Evolutionary conservation across 2,797 vertebrate genomes (phyloP).

Genomic region (Urophycis tenuis): DNA sequence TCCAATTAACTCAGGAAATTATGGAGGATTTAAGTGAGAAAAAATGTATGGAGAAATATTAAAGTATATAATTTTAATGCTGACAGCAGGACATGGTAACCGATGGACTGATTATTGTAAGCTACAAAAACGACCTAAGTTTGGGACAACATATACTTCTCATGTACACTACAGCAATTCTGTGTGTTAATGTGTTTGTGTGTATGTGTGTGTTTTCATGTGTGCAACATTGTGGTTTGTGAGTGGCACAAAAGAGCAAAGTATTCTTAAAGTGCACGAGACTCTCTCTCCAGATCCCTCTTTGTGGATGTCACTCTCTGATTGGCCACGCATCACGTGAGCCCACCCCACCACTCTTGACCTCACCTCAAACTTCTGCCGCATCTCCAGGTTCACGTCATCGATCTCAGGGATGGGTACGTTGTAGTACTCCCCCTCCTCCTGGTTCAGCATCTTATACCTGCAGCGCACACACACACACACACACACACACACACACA

Average conservation of each 20-base stretch:
- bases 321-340: neutral
- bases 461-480: slow-evolving; percentile 52
- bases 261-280: neutral
- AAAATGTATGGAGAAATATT: slow-evolving; percentile 1
- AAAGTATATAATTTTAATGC: neutral
- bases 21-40: neutral
- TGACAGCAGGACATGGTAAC: neutral
- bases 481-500: slow-evolving; percentile 4
- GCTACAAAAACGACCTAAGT: neutral
- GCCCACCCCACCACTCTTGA: neutral
- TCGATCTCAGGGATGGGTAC: slow-evolving; percentile 92
- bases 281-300: neutral
- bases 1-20: neutral
- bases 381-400: slow-evolving; percentile 82
- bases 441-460: slow-evolving; percentile 95
- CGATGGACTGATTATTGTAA: neutral
- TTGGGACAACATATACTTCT: too few relatives aligned
- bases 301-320: neutral
- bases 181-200: too few relatives aligned
- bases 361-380: slow-evolving; percentile 95
- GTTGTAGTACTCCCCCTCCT: slow-evolving; percentile 96
- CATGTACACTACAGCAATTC: too few relatives aligned
- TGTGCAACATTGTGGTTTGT: neutral
- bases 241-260: neutral
- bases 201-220: neutral